Percentiles rank a stretch among this genome's conserved stretches.
Evolutionary conservation across 2,888 invertebrate genomes (phyloP).

Genomic region (Metacarcinus magister): DNA sequence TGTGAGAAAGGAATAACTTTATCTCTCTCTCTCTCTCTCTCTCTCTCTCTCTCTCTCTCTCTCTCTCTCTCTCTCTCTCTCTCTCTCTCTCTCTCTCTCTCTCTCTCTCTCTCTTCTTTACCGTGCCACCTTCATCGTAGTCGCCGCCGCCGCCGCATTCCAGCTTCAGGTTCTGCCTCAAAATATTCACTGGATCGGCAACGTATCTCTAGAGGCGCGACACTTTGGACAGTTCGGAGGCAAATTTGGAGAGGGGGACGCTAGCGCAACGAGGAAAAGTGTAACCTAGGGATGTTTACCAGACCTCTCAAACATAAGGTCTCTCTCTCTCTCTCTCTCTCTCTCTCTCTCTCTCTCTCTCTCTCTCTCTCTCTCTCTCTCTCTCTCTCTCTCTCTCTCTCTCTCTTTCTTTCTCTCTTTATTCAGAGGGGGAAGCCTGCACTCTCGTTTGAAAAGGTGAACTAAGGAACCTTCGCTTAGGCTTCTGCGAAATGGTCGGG

Average conservation of each 20-base stretch:
- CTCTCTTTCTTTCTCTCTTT: constrained; percentile 43
- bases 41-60: constrained; percentile 45
- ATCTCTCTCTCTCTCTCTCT: background rate
- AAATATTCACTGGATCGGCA: background rate
- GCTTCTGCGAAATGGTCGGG: background rate
- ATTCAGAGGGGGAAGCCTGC: background rate
- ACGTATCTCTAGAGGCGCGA: background rate
- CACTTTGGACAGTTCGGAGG: constrained; percentile 10
- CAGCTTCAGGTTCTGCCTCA: background rate
- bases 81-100: constrained; percentile 29
- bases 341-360: background rate
- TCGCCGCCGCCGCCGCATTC: background rate
- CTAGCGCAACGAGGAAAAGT: background rate
- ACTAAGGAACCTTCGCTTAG: background rate
- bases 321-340: constrained; percentile 5
- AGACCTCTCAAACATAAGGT: background rate
- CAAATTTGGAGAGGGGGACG: constrained; percentile 21
- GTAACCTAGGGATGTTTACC: background rate
- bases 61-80: constrained; percentile 31
- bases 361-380: constrained; percentile 54
- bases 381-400: constrained; percentile 44
- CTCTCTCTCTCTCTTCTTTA: background rate
- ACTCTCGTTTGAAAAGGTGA: constrained; percentile 45
- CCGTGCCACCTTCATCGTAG: background rate
- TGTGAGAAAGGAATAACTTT: constrained; percentile 22